A percentile compares a stretch with the other conserved stretches of the same genome.
Evolutionary conservation across 2,888 invertebrate species (phyloP).

Genomic region (Nephrotoma flavescens): DNA sequence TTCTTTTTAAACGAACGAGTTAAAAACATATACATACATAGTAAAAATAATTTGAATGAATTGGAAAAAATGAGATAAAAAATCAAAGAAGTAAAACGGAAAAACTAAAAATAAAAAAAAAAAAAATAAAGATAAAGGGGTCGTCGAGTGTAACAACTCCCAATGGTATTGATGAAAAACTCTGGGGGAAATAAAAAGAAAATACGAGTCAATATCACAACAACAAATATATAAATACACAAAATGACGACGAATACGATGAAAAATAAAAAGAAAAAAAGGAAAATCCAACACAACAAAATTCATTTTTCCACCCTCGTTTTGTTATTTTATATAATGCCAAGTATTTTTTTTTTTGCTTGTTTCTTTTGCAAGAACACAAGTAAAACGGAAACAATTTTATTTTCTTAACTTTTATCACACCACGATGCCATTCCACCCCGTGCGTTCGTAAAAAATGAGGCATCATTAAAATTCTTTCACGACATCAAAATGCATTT

Average conservation of each 20-base stretch:
- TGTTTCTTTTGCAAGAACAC: background rate
- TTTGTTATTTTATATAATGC: background rate
- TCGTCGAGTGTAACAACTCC: slow-evolving; percentile 6
- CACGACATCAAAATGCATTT: background rate
- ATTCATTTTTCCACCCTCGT: background rate
- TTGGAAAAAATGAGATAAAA: background rate
- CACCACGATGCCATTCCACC: background rate
- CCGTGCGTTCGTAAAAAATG: too few species aligned
- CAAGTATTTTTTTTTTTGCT: background rate
- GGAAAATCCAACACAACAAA: background rate
- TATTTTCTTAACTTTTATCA: background rate
- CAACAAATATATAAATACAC: background rate
- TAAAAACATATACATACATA: background rate
- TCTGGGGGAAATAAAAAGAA: slow-evolving; percentile 5
- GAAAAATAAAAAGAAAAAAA: background rate
- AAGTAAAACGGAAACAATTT: background rate
- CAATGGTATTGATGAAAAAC: slow-evolving; percentile 6
- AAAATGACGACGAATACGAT: slow-evolving; percentile 3
- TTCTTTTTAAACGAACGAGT: background rate
- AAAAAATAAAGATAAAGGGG: slow-evolving; percentile 2
- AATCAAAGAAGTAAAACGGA: background rate
- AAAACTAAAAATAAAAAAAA: background rate
- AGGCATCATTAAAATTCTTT: background rate
- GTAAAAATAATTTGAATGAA: background rate
- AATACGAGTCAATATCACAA: slow-evolving; percentile 6